A percentile compares a stretch with the other conserved stretches of the same genome.
These are phyloP conservation scores for Aphodius sticticus DNA, from an alignment of 2,888 invertebrate species.

Conservation along the genomic window DNA sequence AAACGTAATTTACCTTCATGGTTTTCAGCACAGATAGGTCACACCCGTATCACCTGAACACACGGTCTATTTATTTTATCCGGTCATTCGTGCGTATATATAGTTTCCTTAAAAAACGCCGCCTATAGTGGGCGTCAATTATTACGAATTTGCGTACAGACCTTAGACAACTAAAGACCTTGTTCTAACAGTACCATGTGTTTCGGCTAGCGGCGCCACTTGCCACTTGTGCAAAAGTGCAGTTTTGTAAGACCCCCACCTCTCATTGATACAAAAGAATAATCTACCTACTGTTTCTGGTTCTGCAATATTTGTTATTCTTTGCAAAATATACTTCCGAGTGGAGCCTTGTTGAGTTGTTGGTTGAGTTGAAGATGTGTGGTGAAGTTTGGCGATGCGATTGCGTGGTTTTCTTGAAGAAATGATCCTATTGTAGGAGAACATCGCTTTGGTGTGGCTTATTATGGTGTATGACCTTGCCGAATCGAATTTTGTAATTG, in stretches of 20 bases:
- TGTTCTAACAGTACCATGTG: slow-evolving; percentile 11
- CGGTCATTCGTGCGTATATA: slow-evolving; percentile 20
- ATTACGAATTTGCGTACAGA: slow-evolving; percentile 13
- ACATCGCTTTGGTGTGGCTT: no score
- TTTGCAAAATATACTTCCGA: background rate
- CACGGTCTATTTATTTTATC: slow-evolving; percentile 19
- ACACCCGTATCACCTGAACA: slow-evolving; percentile 15
- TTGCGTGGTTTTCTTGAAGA: no score
- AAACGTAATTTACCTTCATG: slow-evolving; percentile 17
- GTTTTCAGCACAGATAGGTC: slow-evolving; percentile 8
- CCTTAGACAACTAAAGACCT: slow-evolving; percentile 7
- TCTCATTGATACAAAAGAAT: background rate
- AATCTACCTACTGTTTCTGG: background rate
- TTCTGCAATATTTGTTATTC: background rate
- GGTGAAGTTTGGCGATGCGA: no score
- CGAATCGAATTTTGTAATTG: no score
- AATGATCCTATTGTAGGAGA: no score
- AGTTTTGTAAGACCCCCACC: slow-evolving; percentile 17
- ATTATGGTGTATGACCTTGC: no score
- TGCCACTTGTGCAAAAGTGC: slow-evolving; percentile 13
- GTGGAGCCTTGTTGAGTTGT: background rate
- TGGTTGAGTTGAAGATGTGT: no score
- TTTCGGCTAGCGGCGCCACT: background rate
- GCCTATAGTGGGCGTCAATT: slow-evolving; percentile 5
- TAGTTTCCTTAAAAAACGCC: slow-evolving; percentile 16